Conservation (phyloP, 1,140 invertebrate species). For the Philotrypesis tridentata region DNA sequence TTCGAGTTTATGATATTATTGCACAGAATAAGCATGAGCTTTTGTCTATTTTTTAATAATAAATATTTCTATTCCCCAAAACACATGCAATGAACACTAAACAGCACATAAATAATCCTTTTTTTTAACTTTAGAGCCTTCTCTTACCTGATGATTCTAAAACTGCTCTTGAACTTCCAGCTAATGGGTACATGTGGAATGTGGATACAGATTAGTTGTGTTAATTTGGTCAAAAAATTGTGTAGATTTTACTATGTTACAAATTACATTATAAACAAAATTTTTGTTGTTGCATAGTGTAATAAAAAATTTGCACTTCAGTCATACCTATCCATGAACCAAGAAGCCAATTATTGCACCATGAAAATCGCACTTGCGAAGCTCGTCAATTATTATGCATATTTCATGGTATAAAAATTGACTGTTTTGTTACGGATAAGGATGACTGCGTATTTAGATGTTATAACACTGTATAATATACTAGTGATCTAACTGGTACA, state of each 20-base stretch:
- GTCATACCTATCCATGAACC: too few species aligned
- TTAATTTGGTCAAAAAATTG: constrained; percentile 25
- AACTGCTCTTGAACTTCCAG: constrained; percentile 71
- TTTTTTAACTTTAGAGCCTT: constrained; percentile 33
- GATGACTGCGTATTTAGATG: too few species aligned
- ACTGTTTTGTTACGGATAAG: too few species aligned
- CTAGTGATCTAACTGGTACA: too few species aligned
- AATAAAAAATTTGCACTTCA: too few species aligned
- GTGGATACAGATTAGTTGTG: constrained; percentile 58
- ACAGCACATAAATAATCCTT: constrained; percentile 39
- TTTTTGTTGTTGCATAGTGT: too few species aligned
- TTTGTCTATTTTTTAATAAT: not conserved
- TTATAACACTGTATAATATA: too few species aligned
- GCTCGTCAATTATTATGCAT: too few species aligned
- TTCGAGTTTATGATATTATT: not conserved
- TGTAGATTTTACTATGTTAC: not conserved
- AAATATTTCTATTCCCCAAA: constrained; percentile 21
- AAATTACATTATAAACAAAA: not conserved
- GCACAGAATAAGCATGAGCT: not conserved
- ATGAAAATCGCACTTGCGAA: too few species aligned
- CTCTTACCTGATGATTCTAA: constrained; percentile 70
- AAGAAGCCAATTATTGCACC: too few species aligned
- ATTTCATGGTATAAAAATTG: too few species aligned
- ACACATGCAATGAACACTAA: constrained; percentile 44
- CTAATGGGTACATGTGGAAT: constrained; percentile 65